These are phyloP conservation scores for Oxyura jamaicensis DNA, from an alignment of 2,113 vertebrate genomes.

Conservation along the genomic window DNA sequence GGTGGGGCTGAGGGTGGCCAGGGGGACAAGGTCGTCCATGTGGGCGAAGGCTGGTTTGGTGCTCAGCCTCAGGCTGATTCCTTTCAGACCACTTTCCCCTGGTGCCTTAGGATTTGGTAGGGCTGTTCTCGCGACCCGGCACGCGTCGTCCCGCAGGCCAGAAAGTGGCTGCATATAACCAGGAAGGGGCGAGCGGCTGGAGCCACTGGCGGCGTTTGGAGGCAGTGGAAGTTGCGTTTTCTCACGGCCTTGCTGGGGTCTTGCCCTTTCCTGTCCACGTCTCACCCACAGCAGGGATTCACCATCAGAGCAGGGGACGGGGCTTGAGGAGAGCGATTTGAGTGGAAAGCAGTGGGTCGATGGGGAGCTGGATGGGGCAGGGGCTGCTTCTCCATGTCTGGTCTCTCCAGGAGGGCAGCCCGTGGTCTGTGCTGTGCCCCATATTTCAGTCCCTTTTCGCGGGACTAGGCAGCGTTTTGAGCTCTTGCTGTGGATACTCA, in stretches of 20 bases:
- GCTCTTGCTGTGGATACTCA: not conserved
- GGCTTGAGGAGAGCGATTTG: no score
- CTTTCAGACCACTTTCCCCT: not conserved
- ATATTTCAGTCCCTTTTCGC: not conserved
- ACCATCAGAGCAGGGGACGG: no score
- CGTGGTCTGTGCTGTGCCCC: not conserved
- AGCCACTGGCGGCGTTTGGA: not conserved
- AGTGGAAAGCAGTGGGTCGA: not conserved
- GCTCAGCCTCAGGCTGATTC: not conserved
- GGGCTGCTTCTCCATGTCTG: not conserved
- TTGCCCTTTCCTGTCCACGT: not conserved
- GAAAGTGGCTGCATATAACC: accelerated
- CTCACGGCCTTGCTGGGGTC: not conserved
- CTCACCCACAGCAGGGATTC: no score
- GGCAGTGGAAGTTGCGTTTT: not conserved
- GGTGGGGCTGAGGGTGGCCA: not conserved
- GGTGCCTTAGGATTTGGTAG: not conserved
- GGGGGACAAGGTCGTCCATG: accelerated
- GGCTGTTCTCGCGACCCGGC: accelerated
- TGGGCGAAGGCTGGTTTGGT: not conserved
- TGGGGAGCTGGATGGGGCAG: not conserved
- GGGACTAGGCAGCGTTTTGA: not conserved
- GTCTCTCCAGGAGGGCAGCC: not conserved
- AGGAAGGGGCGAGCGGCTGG: not conserved
- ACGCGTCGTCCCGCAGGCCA: accelerated